Conservation (phyloP, 2,888 invertebrate genomes). For the Sphaerophoria rueppellii region DNA sequence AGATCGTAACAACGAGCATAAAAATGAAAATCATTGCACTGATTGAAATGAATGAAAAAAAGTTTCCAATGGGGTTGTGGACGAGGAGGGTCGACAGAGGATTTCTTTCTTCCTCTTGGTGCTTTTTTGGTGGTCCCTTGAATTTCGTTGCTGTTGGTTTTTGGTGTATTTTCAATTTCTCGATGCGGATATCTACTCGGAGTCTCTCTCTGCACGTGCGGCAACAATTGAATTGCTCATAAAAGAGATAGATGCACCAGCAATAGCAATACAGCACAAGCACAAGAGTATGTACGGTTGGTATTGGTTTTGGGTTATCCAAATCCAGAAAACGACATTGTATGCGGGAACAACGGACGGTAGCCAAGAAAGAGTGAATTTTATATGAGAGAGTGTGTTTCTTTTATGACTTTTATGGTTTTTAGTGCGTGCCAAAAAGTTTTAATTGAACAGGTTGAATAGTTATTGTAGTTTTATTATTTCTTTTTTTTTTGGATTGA, state of each 20-base stretch:
- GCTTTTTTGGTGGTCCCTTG: background rate
- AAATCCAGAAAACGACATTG: background rate
- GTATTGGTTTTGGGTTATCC: too few relatives aligned
- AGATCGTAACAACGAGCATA: constrained; percentile 82
- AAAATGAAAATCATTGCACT: constrained; percentile 82
- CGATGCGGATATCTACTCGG: background rate
- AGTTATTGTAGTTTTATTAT: constrained; percentile 66
- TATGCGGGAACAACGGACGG: background rate
- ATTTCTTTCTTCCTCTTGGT: constrained; percentile 25
- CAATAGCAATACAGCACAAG: background rate
- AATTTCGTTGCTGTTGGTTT: background rate
- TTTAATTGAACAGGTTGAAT: constrained; percentile 79
- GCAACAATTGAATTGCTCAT: constrained; percentile 66
- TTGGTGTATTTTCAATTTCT: background rate
- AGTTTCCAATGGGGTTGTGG: constrained; percentile 7
- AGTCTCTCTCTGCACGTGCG: constrained; percentile 53
- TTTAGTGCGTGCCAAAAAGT: constrained; percentile 82
- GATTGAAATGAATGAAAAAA: constrained; percentile 80
- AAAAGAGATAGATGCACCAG: constrained; percentile 70
- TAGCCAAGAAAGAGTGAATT: constrained; percentile 41
- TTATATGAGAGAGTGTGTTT: constrained; percentile 57
- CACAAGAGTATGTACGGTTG: too few relatives aligned
- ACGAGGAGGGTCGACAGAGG: constrained; percentile 33
- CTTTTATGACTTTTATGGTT: constrained; percentile 82
- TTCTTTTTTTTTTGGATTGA: constrained; percentile 16